Percentiles rank a stretch among this genome's conserved stretches.
phyloP scores from a whole-genome alignment of 2,113 vertebrate species.

The pig (Sus scrofa) region DNA sequence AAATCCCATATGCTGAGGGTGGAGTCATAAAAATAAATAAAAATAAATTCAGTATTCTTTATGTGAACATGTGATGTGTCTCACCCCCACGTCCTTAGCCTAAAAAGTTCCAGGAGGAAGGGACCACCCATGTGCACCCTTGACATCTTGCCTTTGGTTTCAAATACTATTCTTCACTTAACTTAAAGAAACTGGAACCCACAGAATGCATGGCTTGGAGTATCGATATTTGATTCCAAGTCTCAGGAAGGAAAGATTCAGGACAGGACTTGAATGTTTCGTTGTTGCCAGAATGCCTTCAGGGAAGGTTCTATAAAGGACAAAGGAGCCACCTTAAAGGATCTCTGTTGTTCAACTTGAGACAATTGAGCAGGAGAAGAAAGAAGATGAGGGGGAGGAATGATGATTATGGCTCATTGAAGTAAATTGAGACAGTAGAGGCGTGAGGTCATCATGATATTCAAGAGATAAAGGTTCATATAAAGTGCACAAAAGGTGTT shows the following conservation, averaged over 20 bases:
- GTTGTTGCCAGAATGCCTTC: not conserved
- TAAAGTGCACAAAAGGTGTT: not conserved
- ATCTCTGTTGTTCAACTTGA: not conserved
- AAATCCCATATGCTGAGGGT: no score
- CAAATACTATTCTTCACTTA: not conserved
- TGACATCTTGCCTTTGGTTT: not conserved
- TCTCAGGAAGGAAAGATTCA: not conserved
- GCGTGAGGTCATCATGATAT: not conserved
- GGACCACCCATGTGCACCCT: rapidly evolving
- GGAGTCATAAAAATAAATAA: no score
- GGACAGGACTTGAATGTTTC: not conserved
- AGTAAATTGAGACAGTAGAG: not conserved
- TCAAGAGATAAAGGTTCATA: not conserved
- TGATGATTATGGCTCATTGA: not conserved
- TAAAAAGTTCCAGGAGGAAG: not conserved
- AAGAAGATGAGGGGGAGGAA: not conserved
- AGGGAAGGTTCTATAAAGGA: not conserved
- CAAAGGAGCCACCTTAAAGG: not conserved
- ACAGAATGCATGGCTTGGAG: not conserved
- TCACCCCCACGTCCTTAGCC: not conserved
- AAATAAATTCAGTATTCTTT: not conserved
- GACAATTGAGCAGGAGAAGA: not conserved
- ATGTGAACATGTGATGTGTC: not conserved
- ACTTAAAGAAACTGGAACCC: not conserved
- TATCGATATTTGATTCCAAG: not conserved